A percentile compares a stretch with the other conserved stretches of the same genome.
These are phyloP conservation scores for Salpingus planirostris DNA, from an alignment of 2,888 invertebrate genomes.

Conservation along the genomic window DNA sequence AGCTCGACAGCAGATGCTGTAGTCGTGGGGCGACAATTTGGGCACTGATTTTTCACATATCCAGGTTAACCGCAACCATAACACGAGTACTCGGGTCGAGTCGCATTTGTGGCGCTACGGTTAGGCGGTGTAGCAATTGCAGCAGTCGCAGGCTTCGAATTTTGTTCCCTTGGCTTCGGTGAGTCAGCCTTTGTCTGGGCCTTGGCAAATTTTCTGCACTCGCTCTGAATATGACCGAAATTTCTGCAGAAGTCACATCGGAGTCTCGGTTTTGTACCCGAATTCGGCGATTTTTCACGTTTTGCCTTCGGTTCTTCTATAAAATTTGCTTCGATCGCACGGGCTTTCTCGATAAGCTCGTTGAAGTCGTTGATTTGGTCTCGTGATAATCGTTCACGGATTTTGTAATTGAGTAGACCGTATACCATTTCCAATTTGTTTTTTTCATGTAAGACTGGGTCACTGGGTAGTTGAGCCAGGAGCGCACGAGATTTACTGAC, in stretches of 20 bases:
- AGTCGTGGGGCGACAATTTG: slow-evolving; percentile 3
- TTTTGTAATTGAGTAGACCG: too few relatives aligned
- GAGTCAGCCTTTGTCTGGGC: not conserved
- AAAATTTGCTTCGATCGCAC: too few relatives aligned
- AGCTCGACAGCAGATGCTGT: not conserved
- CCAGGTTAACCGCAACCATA: slow-evolving; percentile 4
- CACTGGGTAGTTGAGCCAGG: slow-evolving; percentile 4
- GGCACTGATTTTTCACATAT: slow-evolving; percentile 4
- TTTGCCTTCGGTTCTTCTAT: too few relatives aligned
- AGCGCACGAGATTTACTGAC: slow-evolving; percentile 7
- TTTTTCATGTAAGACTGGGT: slow-evolving; percentile 4
- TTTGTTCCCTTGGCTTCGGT: not conserved
- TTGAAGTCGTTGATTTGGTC: too few relatives aligned
- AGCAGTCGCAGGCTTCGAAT: not conserved
- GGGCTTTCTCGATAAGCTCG: too few relatives aligned
- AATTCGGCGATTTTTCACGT: too few relatives aligned
- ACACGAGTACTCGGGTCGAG: too few relatives aligned
- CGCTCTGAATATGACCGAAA: slow-evolving; percentile 4
- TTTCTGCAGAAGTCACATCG: slow-evolving; percentile 6
- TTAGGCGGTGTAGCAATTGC: not conserved
- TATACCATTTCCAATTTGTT: slow-evolving; percentile 9
- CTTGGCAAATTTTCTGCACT: slow-evolving; percentile 8
- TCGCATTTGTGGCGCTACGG: not conserved
- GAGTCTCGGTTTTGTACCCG: slow-evolving; percentile 5
- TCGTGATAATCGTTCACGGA: too few relatives aligned